Evolutionary conservation across 2,888 invertebrate genomes (phyloP), one percentile per base, ranked within the genome.

Genomic region (Caenorhabditis macrosperma): DNA sequence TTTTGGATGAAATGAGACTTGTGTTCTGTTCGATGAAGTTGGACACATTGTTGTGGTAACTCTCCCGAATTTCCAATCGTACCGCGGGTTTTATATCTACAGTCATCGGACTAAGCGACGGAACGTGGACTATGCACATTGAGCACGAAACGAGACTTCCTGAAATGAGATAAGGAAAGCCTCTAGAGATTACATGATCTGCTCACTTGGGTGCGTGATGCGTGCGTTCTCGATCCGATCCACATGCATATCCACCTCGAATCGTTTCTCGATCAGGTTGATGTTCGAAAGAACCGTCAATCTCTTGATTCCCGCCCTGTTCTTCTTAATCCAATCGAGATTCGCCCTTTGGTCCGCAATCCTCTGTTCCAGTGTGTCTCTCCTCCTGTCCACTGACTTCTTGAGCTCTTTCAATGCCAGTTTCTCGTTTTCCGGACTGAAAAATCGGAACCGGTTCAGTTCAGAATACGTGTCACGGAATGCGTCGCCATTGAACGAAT

Each of bases 271-370:
- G 1, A 71, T 61, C 17, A 71, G 24, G 7, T 50, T 60, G n/a
- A 10, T 9, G 24, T 41, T 71, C 15, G 28, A 9, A 28, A 54
- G 17, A 22, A n/a, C 20, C 28, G 17, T 20, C 28, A 71, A 26
- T 3, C 54, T 50, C 38, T 60, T 60, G 10, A 71, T 17, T 12
- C 28, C 30, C 1, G 30, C 54, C 20, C 30, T 71, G 33, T 71
- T 71, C 44, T 61, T 61, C 41, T 26, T 59, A 35, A 71, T 60
- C 69, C 69, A 71, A 44, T 71, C 69, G 12, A 61, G 2, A 61
- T 71, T 54, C 6, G 54, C 54, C 26, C 26, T 61, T 17, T 61
- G 54, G 30, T 71, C 54, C 2, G 60, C 59, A 22, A 68, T 68
- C 38, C 35, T 44, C 33, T 48, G 35, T 2, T 41, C 10, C 6